Evolutionary conservation across 2,888 invertebrate species (phyloP).

Genomic region (Geophilus truncorum): DNA sequence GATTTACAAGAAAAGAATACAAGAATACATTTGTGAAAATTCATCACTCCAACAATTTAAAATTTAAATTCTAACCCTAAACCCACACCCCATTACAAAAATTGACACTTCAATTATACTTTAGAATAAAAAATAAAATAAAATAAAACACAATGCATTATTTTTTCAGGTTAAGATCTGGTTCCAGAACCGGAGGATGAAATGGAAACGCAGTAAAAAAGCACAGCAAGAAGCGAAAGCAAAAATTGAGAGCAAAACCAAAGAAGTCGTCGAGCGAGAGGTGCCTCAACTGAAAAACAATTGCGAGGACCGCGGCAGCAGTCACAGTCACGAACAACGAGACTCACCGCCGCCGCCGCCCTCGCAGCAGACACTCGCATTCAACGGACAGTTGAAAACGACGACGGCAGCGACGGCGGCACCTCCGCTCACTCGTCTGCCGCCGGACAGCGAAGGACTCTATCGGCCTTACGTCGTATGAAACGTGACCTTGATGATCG

Average conservation of each 20-base stretch:
- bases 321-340: background rate
- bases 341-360: background rate
- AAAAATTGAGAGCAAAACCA: slow-evolving; percentile 44
- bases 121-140: no score
- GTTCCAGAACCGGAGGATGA: slow-evolving; percentile 99
- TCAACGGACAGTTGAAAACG: slow-evolving; percentile 36
- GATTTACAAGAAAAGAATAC: no score
- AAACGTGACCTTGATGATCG: slow-evolving; percentile 36
- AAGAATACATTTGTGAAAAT: no score
- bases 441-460: slow-evolving; percentile 47
- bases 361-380: background rate
- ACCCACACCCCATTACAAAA: no score
- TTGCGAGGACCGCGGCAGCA: background rate
- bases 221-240: slow-evolving; percentile 73
- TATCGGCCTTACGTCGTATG: slow-evolving; percentile 54
- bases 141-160: slow-evolving; percentile 41
- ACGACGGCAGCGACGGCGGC: slow-evolving; percentile 27
- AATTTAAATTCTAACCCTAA: no score
- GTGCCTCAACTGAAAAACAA: slow-evolving; percentile 6
- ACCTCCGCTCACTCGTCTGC: background rate
- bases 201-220: slow-evolving; percentile 97
- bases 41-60: no score
- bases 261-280: slow-evolving; percentile 34
- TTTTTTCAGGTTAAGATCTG: slow-evolving; percentile 83
- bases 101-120: no score